A percentile compares a stretch with the other conserved stretches of the same genome.
These are phyloP conservation scores for Probaryconus sp. DNA, from an alignment of 1,140 invertebrate genomes.

Conservation along the genomic window DNA sequence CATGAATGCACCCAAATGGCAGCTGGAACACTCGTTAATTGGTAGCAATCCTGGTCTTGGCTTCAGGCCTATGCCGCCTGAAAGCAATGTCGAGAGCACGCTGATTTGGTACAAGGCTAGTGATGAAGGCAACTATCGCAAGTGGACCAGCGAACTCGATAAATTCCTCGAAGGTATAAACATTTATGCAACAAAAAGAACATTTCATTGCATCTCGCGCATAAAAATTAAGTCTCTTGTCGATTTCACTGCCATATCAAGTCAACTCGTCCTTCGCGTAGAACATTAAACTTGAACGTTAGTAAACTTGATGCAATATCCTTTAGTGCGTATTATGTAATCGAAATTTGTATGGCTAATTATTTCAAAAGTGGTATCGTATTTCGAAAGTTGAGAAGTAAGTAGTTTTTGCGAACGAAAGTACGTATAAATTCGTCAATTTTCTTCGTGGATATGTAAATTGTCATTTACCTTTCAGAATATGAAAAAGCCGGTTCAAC, in stretches of 20 bases:
- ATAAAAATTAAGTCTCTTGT: conserved; percentile 5
- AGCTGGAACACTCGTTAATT: conserved; percentile 89
- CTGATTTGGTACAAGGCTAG: conserved; percentile 94
- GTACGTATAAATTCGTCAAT: too few relatives aligned
- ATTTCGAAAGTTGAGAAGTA: too few relatives aligned
- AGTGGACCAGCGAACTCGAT: conserved; percentile 88
- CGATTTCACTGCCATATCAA: not conserved
- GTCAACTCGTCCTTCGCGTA: not conserved
- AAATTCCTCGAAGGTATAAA: conserved; percentile 84
- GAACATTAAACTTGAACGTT: too few relatives aligned
- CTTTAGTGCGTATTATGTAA: too few relatives aligned
- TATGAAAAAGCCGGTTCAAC: conserved; percentile 74
- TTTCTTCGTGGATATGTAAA: too few relatives aligned
- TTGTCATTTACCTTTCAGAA: conserved; percentile 75
- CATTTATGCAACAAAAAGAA: conserved; percentile 12
- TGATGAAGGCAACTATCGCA: conserved; percentile 86
- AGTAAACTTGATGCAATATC: too few relatives aligned
- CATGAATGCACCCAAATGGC: conserved; percentile 90
- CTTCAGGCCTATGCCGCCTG: conserved; percentile 94
- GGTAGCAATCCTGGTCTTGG: conserved; percentile 95
- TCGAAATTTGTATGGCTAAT: too few relatives aligned
- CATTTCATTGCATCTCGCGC: conserved; percentile 6
- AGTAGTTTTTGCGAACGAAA: too few relatives aligned
- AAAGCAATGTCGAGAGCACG: conserved; percentile 93
- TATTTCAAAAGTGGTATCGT: too few relatives aligned